Base-by-base conservation (phyloP, 2,888 invertebrate species). In the Volucella inflata region DNA sequence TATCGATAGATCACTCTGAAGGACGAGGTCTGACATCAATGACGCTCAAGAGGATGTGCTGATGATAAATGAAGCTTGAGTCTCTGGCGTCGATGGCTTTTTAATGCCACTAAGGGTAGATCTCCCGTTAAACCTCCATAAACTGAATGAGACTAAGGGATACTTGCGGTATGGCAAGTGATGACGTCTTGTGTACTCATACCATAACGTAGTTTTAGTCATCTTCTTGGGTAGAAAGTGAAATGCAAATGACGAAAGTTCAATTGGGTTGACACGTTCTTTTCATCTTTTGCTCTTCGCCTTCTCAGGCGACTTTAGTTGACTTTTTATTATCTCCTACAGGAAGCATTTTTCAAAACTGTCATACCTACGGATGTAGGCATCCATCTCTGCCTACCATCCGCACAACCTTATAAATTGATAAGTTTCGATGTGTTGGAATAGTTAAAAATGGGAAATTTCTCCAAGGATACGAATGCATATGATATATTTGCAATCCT, bases 271-370 rank as follows among this genome's bases (percentile, higher is more conserved):
- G 65, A 64, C 62, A 64, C 44, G 36, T 40, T 59, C 57, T 50
- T 17, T 36, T 46, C 12, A 36, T 38, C 50, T 38, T 16, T 4
- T 30, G 2, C 14, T n/a, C 42, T 36, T 57, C 72, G 72, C 53
- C 72, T 14, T n/a, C 46, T 14, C 42, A 74, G 44, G 77, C 77
- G 72, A n/a, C n/a, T n/a, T 85, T 77, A 85, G 85, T 76, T 81
- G 81, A 68, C 85, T 85, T 85, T 85, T 85, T 85, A 85, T 85
- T 85, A 85, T 81, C 85, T 79, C 62, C 67, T 83, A 67, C 71
- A 70, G 78, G 77, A 83, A 77, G 77, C 81, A 83, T 82, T 87
- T 87, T 87, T 83, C 84, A 84, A 79, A 87, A 77, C 84, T 84
- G 84, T 80, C 83, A 83, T 84, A 79, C 30, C 30, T 30, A 21